These are phyloP conservation scores for Channa maculata DNA, from an alignment of 2,113 vertebrate genomes.

Conservation along the genomic window DNA sequence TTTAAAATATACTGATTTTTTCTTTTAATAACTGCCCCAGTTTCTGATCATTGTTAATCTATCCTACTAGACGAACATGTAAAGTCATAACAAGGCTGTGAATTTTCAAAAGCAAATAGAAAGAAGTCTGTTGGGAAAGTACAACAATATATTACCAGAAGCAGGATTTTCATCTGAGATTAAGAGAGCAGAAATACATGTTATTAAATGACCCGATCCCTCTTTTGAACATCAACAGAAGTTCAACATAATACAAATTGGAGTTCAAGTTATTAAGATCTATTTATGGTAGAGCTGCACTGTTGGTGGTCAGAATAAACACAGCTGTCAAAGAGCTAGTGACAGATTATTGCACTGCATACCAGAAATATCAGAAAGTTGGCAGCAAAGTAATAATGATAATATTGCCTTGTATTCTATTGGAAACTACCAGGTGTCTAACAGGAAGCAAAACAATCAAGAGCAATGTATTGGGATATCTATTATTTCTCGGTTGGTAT, in stretches of 20 bases:
- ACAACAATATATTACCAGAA: neutral
- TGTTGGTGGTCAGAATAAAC: neutral
- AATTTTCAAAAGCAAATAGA: too few relatives aligned
- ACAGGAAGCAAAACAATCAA: conserved; percentile 37
- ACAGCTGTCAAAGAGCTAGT: conserved; percentile 10
- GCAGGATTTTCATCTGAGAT: neutral
- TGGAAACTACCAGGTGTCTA: conserved; percentile 34
- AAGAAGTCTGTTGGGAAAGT: neutral
- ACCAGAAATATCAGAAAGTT: conserved; percentile 30
- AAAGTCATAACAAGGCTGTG: too few relatives aligned
- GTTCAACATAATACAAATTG: neutral
- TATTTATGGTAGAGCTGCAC: neutral
- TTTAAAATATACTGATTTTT: neutral
- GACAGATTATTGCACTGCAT: conserved; percentile 8
- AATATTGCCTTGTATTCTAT: conserved; percentile 7
- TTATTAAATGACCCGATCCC: neutral
- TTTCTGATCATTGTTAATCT: neutral
- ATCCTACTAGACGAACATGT: neutral
- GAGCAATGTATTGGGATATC: conserved; percentile 37
- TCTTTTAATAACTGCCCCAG: neutral
- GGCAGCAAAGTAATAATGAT: conserved; percentile 21
- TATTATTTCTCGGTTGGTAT: conserved; percentile 34
- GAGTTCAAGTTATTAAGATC: neutral
- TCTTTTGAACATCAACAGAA: neutral
- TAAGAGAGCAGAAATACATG: neutral